phyloP scores from a whole-genome alignment of 64 coral and sea anemone species.

The Acropora yongei region DNA sequence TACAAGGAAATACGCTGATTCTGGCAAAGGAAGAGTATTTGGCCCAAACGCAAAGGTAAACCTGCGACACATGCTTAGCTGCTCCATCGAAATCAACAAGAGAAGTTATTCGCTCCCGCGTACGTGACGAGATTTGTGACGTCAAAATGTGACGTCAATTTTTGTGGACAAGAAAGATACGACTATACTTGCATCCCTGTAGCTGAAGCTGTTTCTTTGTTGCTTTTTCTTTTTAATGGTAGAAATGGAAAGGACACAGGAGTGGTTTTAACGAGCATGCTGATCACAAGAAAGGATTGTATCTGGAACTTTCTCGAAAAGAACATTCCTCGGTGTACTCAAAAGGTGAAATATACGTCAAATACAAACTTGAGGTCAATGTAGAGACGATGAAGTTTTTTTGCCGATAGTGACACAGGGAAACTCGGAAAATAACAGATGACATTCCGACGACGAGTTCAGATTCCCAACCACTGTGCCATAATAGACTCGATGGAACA shows the following conservation, averaged over 20 bases:
- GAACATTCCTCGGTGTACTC: constrained; percentile 61
- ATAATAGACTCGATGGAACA: too few relatives aligned
- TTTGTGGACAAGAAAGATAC: too few relatives aligned
- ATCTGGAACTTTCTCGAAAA: constrained; percentile 53
- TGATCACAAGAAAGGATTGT: constrained; percentile 62
- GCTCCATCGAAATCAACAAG: neutral
- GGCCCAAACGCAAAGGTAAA: constrained; percentile 10
- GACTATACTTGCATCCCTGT: too few relatives aligned
- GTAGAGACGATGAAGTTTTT: too few relatives aligned
- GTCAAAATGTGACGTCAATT: too few relatives aligned
- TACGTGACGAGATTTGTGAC: neutral
- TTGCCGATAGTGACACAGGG: too few relatives aligned
- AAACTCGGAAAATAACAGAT: too few relatives aligned
- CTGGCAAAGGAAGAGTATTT: neutral
- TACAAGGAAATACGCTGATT: neutral
- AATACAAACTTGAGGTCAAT: neutral
- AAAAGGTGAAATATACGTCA: constrained; percentile 44
- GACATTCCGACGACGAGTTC: too few relatives aligned
- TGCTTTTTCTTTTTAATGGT: constrained; percentile 11
- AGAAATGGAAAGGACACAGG: constrained; percentile 42
- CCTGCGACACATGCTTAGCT: neutral
- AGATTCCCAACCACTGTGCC: too few relatives aligned
- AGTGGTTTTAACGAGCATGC: neutral
- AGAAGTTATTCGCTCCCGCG: neutral
- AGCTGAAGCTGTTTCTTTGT: neutral